Evolutionary conservation across 1,140 invertebrate genomes (phyloP), one percentile per base, ranked within the genome.

Genomic region (Ceratina japonica): DNA sequence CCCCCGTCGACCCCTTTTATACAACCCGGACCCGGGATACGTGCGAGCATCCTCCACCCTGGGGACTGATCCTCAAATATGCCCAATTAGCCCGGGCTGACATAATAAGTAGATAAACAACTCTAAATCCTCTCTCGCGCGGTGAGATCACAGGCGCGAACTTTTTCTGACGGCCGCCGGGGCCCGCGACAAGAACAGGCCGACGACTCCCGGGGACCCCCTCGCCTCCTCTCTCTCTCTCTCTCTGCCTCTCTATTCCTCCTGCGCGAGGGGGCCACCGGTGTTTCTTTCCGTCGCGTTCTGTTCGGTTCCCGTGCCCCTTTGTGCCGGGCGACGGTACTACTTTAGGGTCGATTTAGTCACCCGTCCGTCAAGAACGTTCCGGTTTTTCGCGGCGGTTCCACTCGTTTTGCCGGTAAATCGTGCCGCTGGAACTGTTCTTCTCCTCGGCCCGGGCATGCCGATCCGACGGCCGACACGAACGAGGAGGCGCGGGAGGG

Each of bases 21-120:
- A 72, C 54, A 56, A 44, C 37, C 37, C 37, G 37, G 37, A 10
- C 37, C 66, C 54, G 27, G 22, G 54, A 68, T 88, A 89, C 87
- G 87, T 89, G 88, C 87, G 88, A 87, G 87, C 82, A 89, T 87
- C 64, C 81, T 65, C 64, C 37, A 44, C 37, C 37, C 66, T 27
- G 16, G 31, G 37, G 27, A 72, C 82, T 54, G 81, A 87, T 86
- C 77, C 76, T 84, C 87, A 89, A 89, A 89, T 89, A 89, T 89
- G 88, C 87, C 88, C 88, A 89, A 89, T 89, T 89, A 89, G 86
- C 86, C 84, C 80, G 71, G 68, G 58, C 84, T 89, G 88, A 89
- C 88, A 88, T 89, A 89, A 89, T 89, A 89, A 89, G 88, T 88
- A 88, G 87, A 89, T 89, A 89, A 89, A 89, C 87, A 89, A 89